Base-by-base conservation (phyloP, 2,797 vertebrate genomes). In the Danio tinwini region DNA sequence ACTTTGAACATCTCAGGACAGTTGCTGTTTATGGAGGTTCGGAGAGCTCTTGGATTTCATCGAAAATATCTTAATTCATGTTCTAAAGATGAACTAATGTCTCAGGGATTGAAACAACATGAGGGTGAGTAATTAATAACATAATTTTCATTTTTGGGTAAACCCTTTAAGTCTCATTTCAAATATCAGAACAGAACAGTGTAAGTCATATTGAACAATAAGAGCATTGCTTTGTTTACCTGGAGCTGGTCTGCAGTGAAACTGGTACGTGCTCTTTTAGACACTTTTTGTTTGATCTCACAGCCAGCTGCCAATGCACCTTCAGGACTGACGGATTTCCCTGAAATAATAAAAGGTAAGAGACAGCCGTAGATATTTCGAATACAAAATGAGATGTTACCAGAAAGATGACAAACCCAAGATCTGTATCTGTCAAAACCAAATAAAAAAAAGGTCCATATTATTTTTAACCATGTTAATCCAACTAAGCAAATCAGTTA, bases 211-310 rank as follows among this genome's bases (percentile, higher is more conserved):
- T 2, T 72, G 39, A 21, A 44, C 39, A 4, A 5, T 1, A 0
- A 3, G 50, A 13, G 67, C 5, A 37, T 7, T 40, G 50, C n/a
- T 53, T 40, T 40, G 44, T 63, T 87, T 89, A 99, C 98, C 96
- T 98, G 96, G 86, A 99, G 95, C 16, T 99, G 98, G 86, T 99
- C 96, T 5, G 97, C 95, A 0, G 97, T 98, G 92, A 99, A 99
- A 91, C 97, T 98, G 88, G 98, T 99, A 88, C 98, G 94, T n/a
- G 96, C 97, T 93, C 98, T 95, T 91, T 99, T 99, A 73, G 97
- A 96, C 85, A 96, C 96, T 86, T 97, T 99, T 7, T 98, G 96
- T 88, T 95, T 97, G 58, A 96, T 90, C 81, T 98, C 96, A 91
- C 98, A 96, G 17, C 97, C 96, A 40, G 96, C 95, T 83, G 96